Percentiles rank a stretch among this genome's conserved stretches.
These are phyloP conservation scores for Aythya baeri DNA, from an alignment of 2,113 vertebrate genomes.

Conservation along the genomic window DNA sequence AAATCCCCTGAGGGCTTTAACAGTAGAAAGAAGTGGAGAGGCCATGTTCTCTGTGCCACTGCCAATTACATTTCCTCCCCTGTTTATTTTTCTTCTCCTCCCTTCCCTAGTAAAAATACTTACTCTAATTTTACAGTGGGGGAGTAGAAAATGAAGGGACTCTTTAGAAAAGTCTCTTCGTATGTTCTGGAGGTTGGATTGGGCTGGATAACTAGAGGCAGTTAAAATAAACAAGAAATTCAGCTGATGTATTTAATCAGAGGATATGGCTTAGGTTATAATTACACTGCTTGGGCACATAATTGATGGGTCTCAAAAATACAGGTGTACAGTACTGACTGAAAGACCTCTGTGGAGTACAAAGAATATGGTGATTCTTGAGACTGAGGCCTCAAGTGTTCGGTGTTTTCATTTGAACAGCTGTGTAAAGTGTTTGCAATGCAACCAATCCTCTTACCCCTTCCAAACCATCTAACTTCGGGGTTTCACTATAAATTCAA, in stretches of 20 bases:
- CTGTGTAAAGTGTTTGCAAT: background rate
- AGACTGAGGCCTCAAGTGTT: conserved; percentile 61
- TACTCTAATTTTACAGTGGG: background rate
- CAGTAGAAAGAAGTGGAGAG: background rate
- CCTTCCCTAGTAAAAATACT: conserved; percentile 14
- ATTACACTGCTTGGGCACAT: conserved; percentile 69
- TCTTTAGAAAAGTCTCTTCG: conserved; percentile 33
- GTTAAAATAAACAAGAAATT: conserved; percentile 74
- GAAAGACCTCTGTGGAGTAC: conserved; percentile 64
- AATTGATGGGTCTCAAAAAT: conserved; percentile 69
- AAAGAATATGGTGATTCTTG: conserved; percentile 54
- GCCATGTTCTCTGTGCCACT: background rate
- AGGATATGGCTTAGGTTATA: conserved; percentile 65
- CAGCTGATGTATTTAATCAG: conserved; percentile 66
- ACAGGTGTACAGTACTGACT: conserved; percentile 63
- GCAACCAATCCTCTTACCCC: background rate
- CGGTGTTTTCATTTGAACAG: conserved; percentile 59
- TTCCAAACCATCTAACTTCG: background rate
- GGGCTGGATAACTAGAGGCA: conserved; percentile 60
- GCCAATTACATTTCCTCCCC: conserved; percentile 17
- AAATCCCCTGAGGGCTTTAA: background rate
- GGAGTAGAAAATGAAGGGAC: conserved; percentile 19
- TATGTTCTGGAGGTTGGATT: conserved; percentile 28
- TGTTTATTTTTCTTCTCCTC: background rate
- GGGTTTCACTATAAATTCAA: background rate